Percentiles rank a stretch among this genome's conserved stretches.
Evolutionary conservation across 2,888 invertebrate genomes (phyloP).

Genomic region (Desoria tigrina): DNA sequence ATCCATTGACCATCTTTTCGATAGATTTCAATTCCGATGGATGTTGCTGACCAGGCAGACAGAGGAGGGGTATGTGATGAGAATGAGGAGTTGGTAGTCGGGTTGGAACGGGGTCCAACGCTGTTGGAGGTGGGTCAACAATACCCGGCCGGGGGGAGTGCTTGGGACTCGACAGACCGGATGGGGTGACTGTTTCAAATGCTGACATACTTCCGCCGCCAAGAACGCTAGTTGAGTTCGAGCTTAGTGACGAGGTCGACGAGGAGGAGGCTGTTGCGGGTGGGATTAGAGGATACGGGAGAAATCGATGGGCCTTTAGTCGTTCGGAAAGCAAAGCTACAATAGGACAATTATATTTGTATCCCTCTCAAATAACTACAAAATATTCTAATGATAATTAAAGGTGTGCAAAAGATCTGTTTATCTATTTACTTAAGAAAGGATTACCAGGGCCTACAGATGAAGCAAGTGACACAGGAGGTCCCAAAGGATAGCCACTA

Average conservation of each 20-base stretch:
- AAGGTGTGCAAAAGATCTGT: not conserved
- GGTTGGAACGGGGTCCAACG: conserved; percentile 24
- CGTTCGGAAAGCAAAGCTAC: conserved; percentile 58
- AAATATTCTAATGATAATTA: conserved; percentile 5
- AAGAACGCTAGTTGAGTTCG: conserved; percentile 56
- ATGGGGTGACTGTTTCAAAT: conserved; percentile 85
- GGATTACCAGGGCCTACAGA: conserved; percentile 53
- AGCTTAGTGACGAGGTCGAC: conserved; percentile 53
- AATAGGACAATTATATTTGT: conserved; percentile 30
- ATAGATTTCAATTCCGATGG: conserved; percentile 86
- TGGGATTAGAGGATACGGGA: conserved; percentile 74
- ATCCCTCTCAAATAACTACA: conserved; percentile 1
- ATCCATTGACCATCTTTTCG: conserved; percentile 95
- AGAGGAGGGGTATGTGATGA: conserved; percentile 26
- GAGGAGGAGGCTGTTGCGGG: conserved; percentile 62
- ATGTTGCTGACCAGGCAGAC: conserved; percentile 55
- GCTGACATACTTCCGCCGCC: conserved; percentile 70
- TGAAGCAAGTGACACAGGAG: conserved; percentile 60
- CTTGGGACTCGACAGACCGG: conserved; percentile 61
- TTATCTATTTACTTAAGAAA: conserved; percentile 21
- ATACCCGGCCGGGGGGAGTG: conserved; percentile 57
- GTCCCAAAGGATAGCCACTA: conserved; percentile 52
- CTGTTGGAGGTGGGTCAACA: conserved; percentile 60
- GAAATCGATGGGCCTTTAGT: conserved; percentile 71
- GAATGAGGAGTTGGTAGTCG: conserved; percentile 42